phyloP scores from a whole-genome alignment of 2,797 vertebrate species.

The Alexandromys oeconomus region DNA sequence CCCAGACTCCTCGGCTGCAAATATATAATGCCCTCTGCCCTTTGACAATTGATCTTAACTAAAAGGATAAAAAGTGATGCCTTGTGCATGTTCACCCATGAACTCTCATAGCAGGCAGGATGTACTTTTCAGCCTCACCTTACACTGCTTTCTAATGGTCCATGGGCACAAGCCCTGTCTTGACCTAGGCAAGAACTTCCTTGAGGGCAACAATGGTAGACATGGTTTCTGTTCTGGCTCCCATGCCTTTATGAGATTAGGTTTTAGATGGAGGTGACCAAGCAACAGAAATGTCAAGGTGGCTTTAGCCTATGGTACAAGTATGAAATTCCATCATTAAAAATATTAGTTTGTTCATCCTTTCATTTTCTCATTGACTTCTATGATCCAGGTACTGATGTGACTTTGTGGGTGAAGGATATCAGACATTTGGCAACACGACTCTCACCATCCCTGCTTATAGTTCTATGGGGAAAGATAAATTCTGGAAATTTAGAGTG shows the following conservation, averaged over 20 bases:
- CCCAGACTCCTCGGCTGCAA: not conserved
- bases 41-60: not conserved
- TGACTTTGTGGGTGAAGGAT: not conserved
- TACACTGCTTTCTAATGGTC: not conserved
- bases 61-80: not conserved
- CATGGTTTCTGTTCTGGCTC: constrained; percentile 22
- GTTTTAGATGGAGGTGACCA: not conserved
- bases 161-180: not conserved
- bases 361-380: constrained; percentile 13
- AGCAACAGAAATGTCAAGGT: not conserved
- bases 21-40: not conserved
- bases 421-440: not conserved
- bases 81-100: not conserved
- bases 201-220: not conserved
- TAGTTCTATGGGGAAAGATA: not conserved
- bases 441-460: not conserved
- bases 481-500: not conserved
- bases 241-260: not conserved
- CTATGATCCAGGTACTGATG: not conserved
- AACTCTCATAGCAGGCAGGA: no score
- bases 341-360: constrained; percentile 12
- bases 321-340: not conserved
- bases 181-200: constrained; percentile 3
- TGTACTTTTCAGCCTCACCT: not conserved
- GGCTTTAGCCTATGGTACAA: not conserved